Conservation (phyloP, 1,140 invertebrate species). For the Drosophila bifasciata region DNA sequence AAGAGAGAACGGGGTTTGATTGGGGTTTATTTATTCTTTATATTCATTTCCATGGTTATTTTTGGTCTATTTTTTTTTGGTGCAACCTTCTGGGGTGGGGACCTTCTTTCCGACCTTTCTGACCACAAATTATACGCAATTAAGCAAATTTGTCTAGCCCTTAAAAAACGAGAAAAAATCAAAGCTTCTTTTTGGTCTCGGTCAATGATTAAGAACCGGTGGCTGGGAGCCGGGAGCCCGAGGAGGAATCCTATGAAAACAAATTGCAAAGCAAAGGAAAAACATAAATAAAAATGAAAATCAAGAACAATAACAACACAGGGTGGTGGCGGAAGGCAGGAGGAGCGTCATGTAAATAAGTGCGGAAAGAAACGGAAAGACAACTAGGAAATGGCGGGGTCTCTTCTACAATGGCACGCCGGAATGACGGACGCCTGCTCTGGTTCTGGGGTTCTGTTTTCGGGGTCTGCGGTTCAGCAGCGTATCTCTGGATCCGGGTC, state of each 20-base stretch:
- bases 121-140: conserved; percentile 79
- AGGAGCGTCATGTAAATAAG: conserved; percentile 77
- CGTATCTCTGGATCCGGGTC: conserved; percentile 12
- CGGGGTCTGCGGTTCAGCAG: too few relatives aligned
- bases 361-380: conserved; percentile 69
- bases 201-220: conserved; percentile 65
- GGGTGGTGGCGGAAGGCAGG: too few relatives aligned
- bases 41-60: conserved; percentile 60
- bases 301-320: conserved; percentile 46
- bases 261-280: conserved; percentile 47
- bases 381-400: conserved; percentile 61
- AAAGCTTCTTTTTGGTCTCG: conserved; percentile 49
- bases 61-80: conserved; percentile 29
- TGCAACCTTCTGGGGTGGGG: background rate
- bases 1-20: background rate
- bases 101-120: conserved; percentile 30
- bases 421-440: conserved; percentile 4
- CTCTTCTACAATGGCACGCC: conserved; percentile 45
- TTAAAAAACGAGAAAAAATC: conserved; percentile 45
- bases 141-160: conserved; percentile 78
- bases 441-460: background rate
- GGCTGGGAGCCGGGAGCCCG: conserved; percentile 2
- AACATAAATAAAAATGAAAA: conserved; percentile 45
- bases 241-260: conserved; percentile 50
- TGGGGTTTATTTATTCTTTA: conserved; percentile 3